Conservation (phyloP, 2,797 vertebrate genomes). For the Pseudochromis fuscus region DNA sequence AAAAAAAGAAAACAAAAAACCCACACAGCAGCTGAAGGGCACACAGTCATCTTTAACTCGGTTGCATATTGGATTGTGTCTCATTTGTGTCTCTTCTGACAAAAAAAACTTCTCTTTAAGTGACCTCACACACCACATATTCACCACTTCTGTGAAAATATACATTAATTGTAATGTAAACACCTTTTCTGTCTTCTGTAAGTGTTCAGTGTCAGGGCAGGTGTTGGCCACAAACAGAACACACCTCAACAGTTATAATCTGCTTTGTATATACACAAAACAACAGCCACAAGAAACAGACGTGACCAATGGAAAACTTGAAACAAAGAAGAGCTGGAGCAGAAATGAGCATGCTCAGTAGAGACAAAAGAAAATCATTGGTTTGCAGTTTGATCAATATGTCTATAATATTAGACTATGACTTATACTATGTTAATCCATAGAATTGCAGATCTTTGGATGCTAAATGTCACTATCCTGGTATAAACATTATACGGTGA, state of each 20-base stretch:
- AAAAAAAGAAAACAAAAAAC: neutral
- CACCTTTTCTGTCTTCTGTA: neutral
- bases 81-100: neutral
- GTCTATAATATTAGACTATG: neutral
- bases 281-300: conserved; percentile 17
- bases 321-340: neutral
- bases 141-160: neutral
- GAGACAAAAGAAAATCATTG: neutral
- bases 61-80: neutral
- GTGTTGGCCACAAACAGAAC: conserved; percentile 29
- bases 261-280: conserved; percentile 71
- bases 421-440: neutral
- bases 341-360: conserved; percentile 42
- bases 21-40: neutral
- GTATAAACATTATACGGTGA: neutral
- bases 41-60: neutral
- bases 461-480: neutral
- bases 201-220: neutral
- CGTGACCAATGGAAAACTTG: neutral
- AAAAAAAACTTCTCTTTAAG: conserved; percentile 3
- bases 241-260: conserved; percentile 40
- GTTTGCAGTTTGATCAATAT: neutral
- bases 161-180: neutral
- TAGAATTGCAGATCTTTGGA: neutral
- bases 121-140: neutral